Conservation (phyloP, 1,140 invertebrate genomes). For the Bombus fervidus region DNA sequence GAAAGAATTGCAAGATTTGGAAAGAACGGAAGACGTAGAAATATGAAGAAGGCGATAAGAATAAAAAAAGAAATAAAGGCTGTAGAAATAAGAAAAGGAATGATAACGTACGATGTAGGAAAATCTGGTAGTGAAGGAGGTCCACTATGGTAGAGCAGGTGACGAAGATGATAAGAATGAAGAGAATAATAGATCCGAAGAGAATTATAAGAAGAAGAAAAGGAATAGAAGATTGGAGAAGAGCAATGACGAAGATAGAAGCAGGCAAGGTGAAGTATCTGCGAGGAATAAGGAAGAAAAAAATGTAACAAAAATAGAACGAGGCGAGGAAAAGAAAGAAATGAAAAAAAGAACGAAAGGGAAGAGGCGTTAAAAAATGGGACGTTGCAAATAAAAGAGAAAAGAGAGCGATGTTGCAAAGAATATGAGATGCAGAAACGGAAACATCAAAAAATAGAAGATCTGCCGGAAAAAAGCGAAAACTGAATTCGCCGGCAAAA, state of each 20-base stretch:
- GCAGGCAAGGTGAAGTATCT: not conserved
- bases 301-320: not conserved
- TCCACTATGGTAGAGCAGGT: accelerated
- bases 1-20: too few relatives aligned
- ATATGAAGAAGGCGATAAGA: not conserved
- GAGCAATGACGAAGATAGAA: too few relatives aligned
- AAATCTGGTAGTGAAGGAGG: too few relatives aligned
- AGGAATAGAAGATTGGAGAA: too few relatives aligned
- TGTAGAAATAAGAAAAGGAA: too few relatives aligned
- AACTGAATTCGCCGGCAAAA: not conserved
- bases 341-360: not conserved
- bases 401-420: not conserved
- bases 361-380: not conserved
- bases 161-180: not conserved
- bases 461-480: not conserved
- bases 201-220: too few relatives aligned
- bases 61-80: too few relatives aligned
- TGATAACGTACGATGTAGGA: too few relatives aligned
- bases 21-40: not conserved
- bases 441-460: not conserved
- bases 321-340: too few relatives aligned
- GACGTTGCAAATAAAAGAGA: not conserved
- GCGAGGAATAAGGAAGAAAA: not conserved
- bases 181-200: too few relatives aligned
- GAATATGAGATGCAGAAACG: not conserved